These are phyloP conservation scores for Hassar affinis DNA, from an alignment of 2,113 vertebrate species.

Conservation along the genomic window DNA sequence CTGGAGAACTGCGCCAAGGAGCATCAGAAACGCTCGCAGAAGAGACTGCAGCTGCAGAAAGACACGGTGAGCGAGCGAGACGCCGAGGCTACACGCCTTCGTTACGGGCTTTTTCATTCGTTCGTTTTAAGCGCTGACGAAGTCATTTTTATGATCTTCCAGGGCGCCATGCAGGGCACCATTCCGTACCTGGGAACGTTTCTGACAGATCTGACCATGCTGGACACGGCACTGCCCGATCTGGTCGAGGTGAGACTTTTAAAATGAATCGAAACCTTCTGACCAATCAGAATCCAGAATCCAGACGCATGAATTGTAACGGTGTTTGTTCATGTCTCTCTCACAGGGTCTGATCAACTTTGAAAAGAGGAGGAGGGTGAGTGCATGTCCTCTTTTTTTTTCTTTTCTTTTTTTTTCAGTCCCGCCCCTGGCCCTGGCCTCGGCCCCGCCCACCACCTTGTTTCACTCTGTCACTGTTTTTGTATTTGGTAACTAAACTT, in stretches of 20 bases:
- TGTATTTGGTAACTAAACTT: neutral
- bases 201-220: constrained; percentile 89
- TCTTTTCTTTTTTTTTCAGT: neutral
- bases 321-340: constrained; percentile 56
- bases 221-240: constrained; percentile 89
- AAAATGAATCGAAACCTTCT: neutral
- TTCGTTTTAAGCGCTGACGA: neutral
- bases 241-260: constrained; percentile 76
- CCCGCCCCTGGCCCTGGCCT: too few relatives aligned
- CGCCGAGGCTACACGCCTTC: neutral
- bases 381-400: constrained; percentile 45
- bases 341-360: constrained; percentile 91
- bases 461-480: neutral
- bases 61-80: constrained; percentile 77
- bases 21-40: constrained; percentile 90
- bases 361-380: constrained; percentile 91
- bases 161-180: constrained; percentile 94
- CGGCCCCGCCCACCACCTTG: too few relatives aligned
- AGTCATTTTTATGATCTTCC: neutral
- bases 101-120: too few relatives aligned
- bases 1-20: constrained; percentile 90
- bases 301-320: neutral
- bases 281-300: neutral
- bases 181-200: constrained; percentile 94
- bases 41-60: constrained; percentile 87